phyloP scores from a whole-genome alignment of 1,140 invertebrate genomes.

The Caerostris extrusa region DNA sequence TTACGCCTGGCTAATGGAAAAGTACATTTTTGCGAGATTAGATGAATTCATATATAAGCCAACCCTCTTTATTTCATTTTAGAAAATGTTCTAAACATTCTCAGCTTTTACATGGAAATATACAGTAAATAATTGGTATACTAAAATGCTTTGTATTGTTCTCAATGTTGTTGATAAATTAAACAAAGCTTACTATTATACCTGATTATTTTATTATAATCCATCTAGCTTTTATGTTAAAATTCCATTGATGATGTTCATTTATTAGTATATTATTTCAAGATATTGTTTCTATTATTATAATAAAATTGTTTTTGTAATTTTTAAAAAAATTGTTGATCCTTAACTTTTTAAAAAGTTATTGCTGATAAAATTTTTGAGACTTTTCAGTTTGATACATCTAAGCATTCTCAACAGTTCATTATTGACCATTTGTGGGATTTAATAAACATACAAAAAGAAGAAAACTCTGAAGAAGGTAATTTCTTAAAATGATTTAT shows the following conservation, averaged over 20 bases:
- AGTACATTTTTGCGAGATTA: too few species aligned
- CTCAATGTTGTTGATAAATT: too few species aligned
- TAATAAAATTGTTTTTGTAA: not conserved
- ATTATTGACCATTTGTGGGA: conserved; percentile 50
- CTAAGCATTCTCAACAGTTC: conserved; percentile 32
- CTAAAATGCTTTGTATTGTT: too few species aligned
- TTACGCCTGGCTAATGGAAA: too few species aligned
- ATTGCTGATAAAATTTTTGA: conserved; percentile 10
- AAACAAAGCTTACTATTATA: too few species aligned
- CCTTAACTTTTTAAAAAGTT: conserved; percentile 18
- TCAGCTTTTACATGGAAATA: too few species aligned
- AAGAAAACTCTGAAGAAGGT: not conserved
- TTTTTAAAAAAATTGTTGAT: not conserved
- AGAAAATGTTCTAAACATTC: too few species aligned
- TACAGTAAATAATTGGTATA: too few species aligned
- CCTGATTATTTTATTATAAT: too few species aligned
- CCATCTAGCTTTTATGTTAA: too few species aligned
- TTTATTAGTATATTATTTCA: not conserved
- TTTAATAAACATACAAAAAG: not conserved
- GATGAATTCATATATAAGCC: too few species aligned
- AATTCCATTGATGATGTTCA: not conserved
- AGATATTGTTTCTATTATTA: not conserved
- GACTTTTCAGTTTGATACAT: conserved; percentile 36
- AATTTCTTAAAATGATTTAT: not conserved
- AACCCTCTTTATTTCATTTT: too few species aligned